Evolutionary conservation across 2,888 invertebrate genomes (phyloP), one percentile per base, ranked within the genome.

Genomic region (Gymnoscelis rufifasciata): DNA sequence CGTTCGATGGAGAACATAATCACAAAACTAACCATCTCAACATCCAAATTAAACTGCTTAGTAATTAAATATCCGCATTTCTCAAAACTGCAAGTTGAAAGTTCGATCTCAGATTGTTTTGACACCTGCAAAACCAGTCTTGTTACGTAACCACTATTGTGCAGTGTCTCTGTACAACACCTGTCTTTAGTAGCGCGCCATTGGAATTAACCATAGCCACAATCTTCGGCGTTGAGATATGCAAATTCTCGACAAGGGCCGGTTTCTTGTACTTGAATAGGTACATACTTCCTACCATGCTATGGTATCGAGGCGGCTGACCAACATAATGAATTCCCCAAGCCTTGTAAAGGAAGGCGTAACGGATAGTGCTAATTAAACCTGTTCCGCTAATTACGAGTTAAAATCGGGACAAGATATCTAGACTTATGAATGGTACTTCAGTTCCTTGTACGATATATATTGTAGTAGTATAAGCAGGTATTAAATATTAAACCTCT

Each of bases 331-430:
- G 19, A 23, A 43, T 29, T 38, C 15, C 11, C 19, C 19, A 28
- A 43, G 36, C 52, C 59, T 60, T 52, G 59, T 57, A 55, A 66
- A 61, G 59, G 62, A 42, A 54, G 52, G 28, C 59, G 62, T 50
- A 62, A 52, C 51, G 41, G 40, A 37, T 38, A 43, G 44, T 45
- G 57, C 56, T 55, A 54, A 62, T 59, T 54, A 57, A 68, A 74
- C 71, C 60, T 59, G 75, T 74, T 71, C 56, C 43, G 47, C 47
- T 66, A 56, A 68, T 67, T 64, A 64, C 48, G 31, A 39, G 47
- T 52, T 54, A 60, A 2, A 19, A 64, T 60, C 53, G 45, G 48
- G 43, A 51, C 47, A 33, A 36, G 41, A 51, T 45, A 56, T 59
- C 48, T 48, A 50, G 50, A 52, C 53, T 38, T 47, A 40, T 46